A percentile compares a stretch with the other conserved stretches of the same genome.
Conservation (phyloP, 1,140 invertebrate species). For the Eriosoma lanigerum region DNA sequence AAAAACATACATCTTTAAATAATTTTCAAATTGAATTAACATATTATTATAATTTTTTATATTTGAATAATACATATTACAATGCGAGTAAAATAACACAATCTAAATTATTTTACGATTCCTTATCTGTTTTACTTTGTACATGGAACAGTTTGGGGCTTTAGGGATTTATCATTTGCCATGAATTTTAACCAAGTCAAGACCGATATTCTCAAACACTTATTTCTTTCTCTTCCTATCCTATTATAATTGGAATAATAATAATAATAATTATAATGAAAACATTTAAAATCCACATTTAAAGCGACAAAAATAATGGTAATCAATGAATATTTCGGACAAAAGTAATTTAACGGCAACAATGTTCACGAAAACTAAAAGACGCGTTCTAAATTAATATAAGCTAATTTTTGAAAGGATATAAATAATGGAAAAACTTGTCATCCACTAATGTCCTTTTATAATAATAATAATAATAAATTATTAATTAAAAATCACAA, state of each 20-base stretch:
- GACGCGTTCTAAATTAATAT: conserved; percentile 41
- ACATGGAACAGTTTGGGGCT: not conserved
- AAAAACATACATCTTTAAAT: not conserved
- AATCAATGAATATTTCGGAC: conserved; percentile 48
- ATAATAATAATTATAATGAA: conserved; percentile 20
- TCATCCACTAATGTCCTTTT: conserved; percentile 39
- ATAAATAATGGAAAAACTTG: conserved; percentile 51
- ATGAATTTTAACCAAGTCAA: conserved; percentile 32
- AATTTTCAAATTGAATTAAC: conserved; percentile 26
- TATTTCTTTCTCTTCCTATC: not conserved
- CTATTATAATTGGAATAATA: not conserved
- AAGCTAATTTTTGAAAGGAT: conserved; percentile 47
- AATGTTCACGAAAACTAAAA: conserved; percentile 42
- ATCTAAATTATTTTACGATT: conserved; percentile 43
- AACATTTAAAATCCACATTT: conserved; percentile 43
- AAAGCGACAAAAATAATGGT: conserved; percentile 38
- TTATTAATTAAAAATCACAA: conserved; percentile 47
- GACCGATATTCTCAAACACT: conserved; percentile 11
- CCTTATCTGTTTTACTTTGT: conserved; percentile 36
- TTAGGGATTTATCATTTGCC: conserved; percentile 33
- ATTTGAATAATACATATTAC: conserved; percentile 29
- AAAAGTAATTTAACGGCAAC: conserved; percentile 48
- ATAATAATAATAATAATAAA: conserved; percentile 45
- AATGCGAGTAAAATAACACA: conserved; percentile 30
- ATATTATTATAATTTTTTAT: conserved; percentile 23